These are phyloP conservation scores for Intellagama lesueurii DNA, from an alignment of 2,797 vertebrate genomes.

Conservation along the genomic window DNA sequence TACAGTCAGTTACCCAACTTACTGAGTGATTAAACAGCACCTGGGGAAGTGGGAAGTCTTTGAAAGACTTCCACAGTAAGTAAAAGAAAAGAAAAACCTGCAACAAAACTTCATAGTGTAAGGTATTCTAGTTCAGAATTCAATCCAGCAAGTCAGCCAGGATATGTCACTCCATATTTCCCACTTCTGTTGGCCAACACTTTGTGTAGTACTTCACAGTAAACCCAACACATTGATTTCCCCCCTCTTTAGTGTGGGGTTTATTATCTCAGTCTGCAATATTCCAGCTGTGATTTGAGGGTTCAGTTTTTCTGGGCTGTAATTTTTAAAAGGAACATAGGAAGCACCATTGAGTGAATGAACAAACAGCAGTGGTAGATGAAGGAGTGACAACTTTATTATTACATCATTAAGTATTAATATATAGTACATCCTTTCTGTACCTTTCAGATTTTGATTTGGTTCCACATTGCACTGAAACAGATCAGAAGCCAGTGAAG, in stretches of 20 bases:
- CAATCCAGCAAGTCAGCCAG: background rate
- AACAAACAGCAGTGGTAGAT: background rate
- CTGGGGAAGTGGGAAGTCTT: background rate
- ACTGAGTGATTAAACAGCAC: no score
- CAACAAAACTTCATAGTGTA: background rate
- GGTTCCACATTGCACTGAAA: background rate
- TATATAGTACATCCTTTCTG: background rate
- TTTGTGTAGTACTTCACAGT: background rate
- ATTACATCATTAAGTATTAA: background rate
- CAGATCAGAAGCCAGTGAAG: background rate
- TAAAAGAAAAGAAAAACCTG: background rate
- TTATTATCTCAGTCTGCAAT: no score
- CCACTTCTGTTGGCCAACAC: background rate
- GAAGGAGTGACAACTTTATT: no score
- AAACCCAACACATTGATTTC: no score
- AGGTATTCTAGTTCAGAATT: background rate
- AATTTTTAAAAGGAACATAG: no score
- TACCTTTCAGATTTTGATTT: no score
- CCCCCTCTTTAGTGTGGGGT: no score
- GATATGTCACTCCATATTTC: background rate
- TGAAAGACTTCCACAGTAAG: background rate
- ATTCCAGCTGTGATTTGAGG: no score
- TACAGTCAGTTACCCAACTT: no score
- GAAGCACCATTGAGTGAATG: background rate
- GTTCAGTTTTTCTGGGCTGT: no score